Conservation (phyloP, 2,113 vertebrate genomes). For the Chloebia gouldiae region DNA sequence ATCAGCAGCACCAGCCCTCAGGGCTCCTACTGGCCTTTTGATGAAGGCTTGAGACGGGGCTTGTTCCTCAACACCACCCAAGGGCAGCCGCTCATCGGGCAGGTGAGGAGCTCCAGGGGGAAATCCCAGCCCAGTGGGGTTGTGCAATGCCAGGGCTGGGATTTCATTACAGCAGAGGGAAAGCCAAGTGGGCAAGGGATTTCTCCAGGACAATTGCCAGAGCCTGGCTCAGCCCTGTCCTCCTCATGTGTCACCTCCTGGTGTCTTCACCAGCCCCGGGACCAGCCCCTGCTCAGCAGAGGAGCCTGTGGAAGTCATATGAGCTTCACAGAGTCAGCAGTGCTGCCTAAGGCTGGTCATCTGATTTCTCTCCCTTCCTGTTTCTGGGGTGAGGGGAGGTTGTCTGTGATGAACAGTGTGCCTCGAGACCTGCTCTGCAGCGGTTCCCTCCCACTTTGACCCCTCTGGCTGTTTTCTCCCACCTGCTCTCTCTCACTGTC, state of each 20-base stretch:
- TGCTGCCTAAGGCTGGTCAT: background rate
- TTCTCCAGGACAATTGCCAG: background rate
- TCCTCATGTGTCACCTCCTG: background rate
- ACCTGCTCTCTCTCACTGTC: fast-evolving
- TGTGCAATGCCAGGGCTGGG: background rate
- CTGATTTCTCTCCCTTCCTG: constrained; percentile 38
- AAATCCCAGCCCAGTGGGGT: background rate
- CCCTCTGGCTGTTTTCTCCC: background rate
- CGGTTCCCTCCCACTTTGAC: background rate
- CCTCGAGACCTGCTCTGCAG: background rate
- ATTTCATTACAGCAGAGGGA: background rate
- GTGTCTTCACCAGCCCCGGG: fast-evolving
- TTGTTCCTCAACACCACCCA: constrained; percentile 83
- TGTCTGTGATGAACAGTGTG: background rate
- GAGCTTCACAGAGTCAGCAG: background rate
- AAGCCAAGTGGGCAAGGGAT: background rate
- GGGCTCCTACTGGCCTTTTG: constrained; percentile 84
- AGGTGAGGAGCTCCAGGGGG: constrained; percentile 67
- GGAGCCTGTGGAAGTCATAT: constrained; percentile 29
- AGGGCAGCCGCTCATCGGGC: constrained; percentile 80
- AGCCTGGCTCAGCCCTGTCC: background rate
- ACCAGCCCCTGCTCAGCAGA: background rate
- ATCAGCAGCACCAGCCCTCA: constrained; percentile 82
- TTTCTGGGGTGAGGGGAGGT: background rate
- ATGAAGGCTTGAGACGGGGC: constrained; percentile 80